Evolutionary conservation across 2,888 invertebrate species (phyloP).

Genomic region (Trachelus troglodyta): DNA sequence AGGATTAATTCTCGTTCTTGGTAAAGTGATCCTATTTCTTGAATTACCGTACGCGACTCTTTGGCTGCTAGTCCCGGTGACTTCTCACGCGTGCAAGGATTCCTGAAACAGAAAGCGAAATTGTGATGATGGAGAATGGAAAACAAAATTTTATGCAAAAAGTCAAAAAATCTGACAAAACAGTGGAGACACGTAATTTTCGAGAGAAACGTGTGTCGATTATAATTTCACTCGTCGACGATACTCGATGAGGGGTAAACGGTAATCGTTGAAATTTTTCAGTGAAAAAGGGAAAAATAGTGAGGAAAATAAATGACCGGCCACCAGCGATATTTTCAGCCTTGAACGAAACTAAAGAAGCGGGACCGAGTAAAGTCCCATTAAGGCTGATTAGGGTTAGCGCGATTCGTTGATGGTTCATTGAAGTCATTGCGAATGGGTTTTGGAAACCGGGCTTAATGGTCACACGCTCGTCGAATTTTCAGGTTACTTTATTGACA

Average conservation of each 20-base stretch:
- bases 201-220: not conserved
- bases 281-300: not conserved
- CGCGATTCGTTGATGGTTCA: not conserved
- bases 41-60: not conserved
- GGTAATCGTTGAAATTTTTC: not conserved
- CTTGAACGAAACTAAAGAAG: not conserved
- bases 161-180: not conserved
- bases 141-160: not conserved
- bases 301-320: not conserved
- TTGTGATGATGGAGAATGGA: too few species aligned
- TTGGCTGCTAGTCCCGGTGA: not conserved
- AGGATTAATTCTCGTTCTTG: not conserved
- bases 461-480: not conserved
- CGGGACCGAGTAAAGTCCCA: not conserved
- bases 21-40: not conserved
- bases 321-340: not conserved
- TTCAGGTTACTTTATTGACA: not conserved
- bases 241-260: not conserved
- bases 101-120: too few species aligned
- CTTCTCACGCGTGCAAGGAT: not conserved
- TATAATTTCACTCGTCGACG: not conserved
- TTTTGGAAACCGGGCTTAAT: not conserved
- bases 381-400: not conserved
- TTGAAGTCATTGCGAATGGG: not conserved
- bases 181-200: not conserved